Percentiles rank a stretch among this genome's conserved stretches.
Conservation (phyloP, 2,888 invertebrate genomes). For the Notodonta dromedarius region DNA sequence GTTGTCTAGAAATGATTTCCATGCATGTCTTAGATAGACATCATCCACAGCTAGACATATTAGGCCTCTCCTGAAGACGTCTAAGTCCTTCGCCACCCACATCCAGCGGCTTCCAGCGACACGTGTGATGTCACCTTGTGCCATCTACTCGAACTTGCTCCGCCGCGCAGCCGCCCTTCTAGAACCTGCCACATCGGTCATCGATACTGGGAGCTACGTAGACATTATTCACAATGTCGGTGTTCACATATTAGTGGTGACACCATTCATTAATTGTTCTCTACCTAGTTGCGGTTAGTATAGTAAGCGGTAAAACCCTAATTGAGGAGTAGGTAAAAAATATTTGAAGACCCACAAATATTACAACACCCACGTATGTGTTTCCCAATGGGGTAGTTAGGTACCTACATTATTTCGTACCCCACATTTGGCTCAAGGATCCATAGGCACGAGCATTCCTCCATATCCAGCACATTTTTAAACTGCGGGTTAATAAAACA, state of each 20-base stretch:
- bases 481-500: no score
- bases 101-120: not conserved
- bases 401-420: not conserved
- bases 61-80: no score
- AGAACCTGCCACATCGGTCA: not conserved
- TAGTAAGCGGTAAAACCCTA: not conserved
- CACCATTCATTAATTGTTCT: not conserved
- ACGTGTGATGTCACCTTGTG: no score
- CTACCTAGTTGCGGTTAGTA: not conserved
- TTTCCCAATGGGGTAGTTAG: not conserved
- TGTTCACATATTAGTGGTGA: not conserved
- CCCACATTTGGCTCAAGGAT: no score
- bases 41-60: no score
- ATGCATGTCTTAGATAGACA: no score
- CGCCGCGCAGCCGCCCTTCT: not conserved
- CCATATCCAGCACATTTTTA: not conserved
- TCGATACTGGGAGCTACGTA: not conserved
- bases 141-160: no score
- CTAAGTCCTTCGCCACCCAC: not conserved
- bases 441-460: no score
- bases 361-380: not conserved
- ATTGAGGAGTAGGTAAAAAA: not conserved
- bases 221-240: not conserved
- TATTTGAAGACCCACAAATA: not conserved
- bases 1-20: no score